Base-by-base conservation (phyloP, 2,797 vertebrate species). In the Acrocephalus scirpaceus region DNA sequence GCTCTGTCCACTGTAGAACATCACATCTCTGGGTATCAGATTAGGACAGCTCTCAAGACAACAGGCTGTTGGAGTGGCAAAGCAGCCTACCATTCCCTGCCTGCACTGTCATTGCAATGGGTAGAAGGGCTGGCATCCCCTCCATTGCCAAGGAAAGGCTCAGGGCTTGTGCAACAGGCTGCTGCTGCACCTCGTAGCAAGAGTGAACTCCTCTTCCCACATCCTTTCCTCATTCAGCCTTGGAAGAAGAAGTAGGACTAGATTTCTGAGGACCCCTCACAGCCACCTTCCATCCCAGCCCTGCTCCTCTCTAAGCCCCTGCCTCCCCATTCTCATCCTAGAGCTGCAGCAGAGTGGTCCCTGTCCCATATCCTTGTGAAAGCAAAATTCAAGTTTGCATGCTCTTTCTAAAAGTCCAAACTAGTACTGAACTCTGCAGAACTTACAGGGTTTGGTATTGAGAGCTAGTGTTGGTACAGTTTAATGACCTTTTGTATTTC, bases 41-140 rank as follows among this genome's bases (percentile, higher is more conserved):
- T 34, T 4, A 73, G 25, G 34, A 34, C 48, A 57, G 34, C 3
- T 76, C 32, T 57, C 56, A 47, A 42, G 34, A 64, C 9, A 42
- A 9, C 3, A 67, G 62, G 14, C n/a, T 79, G 32, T 10, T 44
- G 45, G 57, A 36, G 20, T 2, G 16, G 22, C 72, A 72, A 65
- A 90, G 25, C 42, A 72, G 25, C 40, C 66, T 58, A 10, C 7
- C 11, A 16, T 32, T 34, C 34, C 30, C 53, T 38, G 18, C 25
- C 40, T 60, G 19, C n/a, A 40, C 17, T 53, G 54, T 8, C 71
- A 36, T 5, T n/a, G 30, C 7, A 2, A 25, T 0, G 2, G 7
- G 18, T 23, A 12, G 23, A 7, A 19, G 10, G 19, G 20, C 13
- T 62, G 44, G 25, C 18, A 27, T n/a, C 19, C n/a, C 3, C 22